A percentile compares a stretch with the other conserved stretches of the same genome.
Conservation (phyloP, 2,113 vertebrate genomes). For the Antechinus flavipes region DNA sequence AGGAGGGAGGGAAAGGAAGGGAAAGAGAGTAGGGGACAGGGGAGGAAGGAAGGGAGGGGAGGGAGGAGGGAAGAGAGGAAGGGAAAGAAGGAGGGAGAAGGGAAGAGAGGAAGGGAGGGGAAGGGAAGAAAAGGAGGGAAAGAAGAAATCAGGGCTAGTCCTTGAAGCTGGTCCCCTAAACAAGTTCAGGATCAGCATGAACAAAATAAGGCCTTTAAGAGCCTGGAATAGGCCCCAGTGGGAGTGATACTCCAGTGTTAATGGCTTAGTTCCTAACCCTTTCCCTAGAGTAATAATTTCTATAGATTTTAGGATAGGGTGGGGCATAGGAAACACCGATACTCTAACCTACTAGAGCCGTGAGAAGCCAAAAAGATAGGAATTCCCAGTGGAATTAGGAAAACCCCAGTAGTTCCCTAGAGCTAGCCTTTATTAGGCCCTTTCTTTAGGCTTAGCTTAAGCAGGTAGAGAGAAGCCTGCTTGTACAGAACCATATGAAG, state of each 20-base stretch:
- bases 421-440: background rate
- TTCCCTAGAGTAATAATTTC: background rate
- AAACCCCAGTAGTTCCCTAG: background rate
- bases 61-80: too few species aligned
- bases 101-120: too few species aligned
- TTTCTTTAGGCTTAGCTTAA: constrained; percentile 3
- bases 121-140: too few species aligned
- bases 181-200: background rate
- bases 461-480: constrained; percentile 9
- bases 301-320: background rate
- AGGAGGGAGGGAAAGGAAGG: too few species aligned
- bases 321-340: background rate
- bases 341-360: background rate
- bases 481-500: background rate
- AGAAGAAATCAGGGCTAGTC: background rate
- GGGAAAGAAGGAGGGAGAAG: too few species aligned
- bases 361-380: background rate
- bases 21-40: too few species aligned
- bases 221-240: background rate
- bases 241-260: background rate
- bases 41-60: too few species aligned
- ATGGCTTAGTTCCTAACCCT: background rate
- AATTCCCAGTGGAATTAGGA: background rate
- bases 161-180: background rate
- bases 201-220: background rate